Percentiles rank a stretch among this genome's conserved stretches.
phyloP scores from a whole-genome alignment of 2,888 invertebrate genomes.

The Dryomyza anilis region DNA sequence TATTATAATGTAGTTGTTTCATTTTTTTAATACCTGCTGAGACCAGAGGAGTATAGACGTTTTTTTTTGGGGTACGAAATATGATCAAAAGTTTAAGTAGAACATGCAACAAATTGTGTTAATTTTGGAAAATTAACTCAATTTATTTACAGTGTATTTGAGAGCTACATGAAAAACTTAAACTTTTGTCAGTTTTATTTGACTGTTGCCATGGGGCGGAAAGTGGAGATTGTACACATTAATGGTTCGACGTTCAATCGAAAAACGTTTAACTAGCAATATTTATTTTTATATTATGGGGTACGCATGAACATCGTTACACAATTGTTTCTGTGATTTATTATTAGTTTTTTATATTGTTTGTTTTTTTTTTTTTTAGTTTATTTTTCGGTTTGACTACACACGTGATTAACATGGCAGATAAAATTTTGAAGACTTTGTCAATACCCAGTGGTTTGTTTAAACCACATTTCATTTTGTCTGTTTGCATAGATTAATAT shows the following conservation, averaged over 20 bases:
- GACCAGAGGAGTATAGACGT: too few relatives aligned
- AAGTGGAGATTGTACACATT: conserved; percentile 57
- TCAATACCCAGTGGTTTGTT: conserved; percentile 27
- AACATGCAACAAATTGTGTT: background rate
- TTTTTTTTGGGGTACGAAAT: too few relatives aligned
- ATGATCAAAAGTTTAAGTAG: conserved; percentile 12
- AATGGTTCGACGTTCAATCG: conserved; percentile 62
- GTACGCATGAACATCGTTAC: conserved; percentile 25
- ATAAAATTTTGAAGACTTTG: conserved; percentile 36
- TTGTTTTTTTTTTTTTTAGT: background rate
- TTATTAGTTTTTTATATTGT: background rate
- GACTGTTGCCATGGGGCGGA: background rate
- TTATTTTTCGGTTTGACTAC: background rate
- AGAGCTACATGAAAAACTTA: conserved; percentile 7
- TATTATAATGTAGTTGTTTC: too few relatives aligned
- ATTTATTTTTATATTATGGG: conserved; percentile 13
- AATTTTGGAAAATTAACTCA: background rate
- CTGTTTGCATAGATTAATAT: conserved; percentile 30
- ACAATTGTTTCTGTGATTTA: conserved; percentile 28
- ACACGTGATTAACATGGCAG: conserved; percentile 31
- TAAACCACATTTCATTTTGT: background rate
- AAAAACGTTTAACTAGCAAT: conserved; percentile 35
- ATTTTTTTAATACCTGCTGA: too few relatives aligned
- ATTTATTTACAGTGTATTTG: background rate
- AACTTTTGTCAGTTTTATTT: conserved; percentile 26